Evolutionary conservation across 2,797 vertebrate species (phyloP).

Genomic region (Monodelphis domestica): DNA sequence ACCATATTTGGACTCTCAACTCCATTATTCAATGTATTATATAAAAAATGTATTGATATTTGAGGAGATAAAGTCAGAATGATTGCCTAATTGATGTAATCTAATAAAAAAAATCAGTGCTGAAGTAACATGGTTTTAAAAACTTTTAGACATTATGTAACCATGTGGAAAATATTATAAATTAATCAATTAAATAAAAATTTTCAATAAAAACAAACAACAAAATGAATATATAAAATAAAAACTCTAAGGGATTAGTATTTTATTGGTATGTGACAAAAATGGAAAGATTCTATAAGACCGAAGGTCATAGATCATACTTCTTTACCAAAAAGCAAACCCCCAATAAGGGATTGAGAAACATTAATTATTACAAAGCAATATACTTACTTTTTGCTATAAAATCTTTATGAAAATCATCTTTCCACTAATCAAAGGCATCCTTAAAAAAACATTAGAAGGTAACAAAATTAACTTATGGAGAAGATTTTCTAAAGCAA

Average conservation of each 20-base stretch:
- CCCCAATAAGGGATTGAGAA: background rate
- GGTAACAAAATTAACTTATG: background rate
- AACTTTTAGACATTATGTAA: no score
- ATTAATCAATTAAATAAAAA: no score
- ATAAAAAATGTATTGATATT: background rate
- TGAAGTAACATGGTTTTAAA: background rate
- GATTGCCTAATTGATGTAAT: background rate
- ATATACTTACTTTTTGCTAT: background rate
- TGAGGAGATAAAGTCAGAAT: background rate
- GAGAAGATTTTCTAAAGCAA: background rate
- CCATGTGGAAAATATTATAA: no score
- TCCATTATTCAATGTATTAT: background rate
- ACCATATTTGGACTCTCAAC: background rate
- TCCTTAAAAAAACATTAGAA: background rate
- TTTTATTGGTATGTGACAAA: background rate
- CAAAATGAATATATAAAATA: no score
- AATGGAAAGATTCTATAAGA: background rate
- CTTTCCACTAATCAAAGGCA: background rate
- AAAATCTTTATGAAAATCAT: background rate
- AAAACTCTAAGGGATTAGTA: background rate
- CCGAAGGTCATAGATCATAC: background rate
- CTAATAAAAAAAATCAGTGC: background rate
- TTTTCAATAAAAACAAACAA: no score
- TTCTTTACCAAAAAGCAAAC: background rate
- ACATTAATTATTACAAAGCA: background rate